These are phyloP conservation scores for Pedetes capensis DNA, from an alignment of 2,113 vertebrate genomes.

Conservation along the genomic window DNA sequence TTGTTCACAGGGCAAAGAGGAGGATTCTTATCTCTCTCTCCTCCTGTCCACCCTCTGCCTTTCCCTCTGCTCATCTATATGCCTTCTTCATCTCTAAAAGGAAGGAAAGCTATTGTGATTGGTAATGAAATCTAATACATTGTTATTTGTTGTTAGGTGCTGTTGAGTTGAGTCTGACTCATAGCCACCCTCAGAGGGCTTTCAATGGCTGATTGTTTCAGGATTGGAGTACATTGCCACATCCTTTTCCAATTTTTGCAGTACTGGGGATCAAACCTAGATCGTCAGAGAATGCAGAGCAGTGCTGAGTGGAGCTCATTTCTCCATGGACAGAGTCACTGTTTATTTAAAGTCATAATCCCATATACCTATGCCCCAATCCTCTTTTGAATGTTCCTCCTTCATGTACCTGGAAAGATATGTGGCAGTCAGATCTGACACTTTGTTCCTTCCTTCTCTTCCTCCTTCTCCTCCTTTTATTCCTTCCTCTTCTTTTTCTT, in stretches of 20 bases:
- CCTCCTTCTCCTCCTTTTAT: not conserved
- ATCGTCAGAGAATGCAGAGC: no score
- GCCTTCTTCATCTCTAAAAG: not conserved
- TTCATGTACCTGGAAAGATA: not conserved
- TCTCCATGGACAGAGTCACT: not conserved
- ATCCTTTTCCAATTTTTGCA: no score
- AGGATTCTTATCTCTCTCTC: not conserved
- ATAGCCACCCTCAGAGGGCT: no score
- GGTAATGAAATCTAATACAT: not conserved
- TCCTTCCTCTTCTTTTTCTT: no score
- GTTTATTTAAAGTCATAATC: not conserved
- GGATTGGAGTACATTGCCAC: no score
- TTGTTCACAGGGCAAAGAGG: not conserved
- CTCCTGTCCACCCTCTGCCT: not conserved
- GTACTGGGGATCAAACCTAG: no score
- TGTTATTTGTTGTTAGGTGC: no score
- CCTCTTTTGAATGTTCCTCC: not conserved
- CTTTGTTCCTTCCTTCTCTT: no score
- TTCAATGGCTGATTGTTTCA: no score
- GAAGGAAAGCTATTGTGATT: not conserved
- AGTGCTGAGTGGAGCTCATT: not conserved
- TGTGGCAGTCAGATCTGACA: no score
- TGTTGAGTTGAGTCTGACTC: no score
- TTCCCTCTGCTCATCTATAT: not conserved
- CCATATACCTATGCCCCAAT: no score